Evolutionary conservation across 2,797 vertebrate species (phyloP).

Genomic region (Alauda arvensis): DNA sequence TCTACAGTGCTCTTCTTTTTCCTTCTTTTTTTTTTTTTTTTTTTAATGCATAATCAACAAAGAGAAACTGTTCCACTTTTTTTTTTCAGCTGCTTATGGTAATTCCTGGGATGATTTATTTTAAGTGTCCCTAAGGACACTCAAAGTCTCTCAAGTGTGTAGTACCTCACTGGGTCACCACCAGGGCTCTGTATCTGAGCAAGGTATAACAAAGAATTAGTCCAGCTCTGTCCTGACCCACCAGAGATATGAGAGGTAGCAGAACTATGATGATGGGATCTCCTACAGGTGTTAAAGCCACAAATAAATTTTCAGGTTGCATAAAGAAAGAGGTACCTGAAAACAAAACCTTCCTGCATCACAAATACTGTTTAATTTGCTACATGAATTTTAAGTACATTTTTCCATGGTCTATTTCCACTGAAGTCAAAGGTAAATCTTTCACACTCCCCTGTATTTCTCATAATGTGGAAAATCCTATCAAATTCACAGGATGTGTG

Average conservation of each 20-base stretch:
- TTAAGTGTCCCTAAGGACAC: not conserved
- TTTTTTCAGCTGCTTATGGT: not conserved
- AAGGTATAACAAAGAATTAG: not conserved
- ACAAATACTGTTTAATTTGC: not conserved
- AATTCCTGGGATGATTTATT: not conserved
- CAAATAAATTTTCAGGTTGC: not conserved
- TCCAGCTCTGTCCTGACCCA: not conserved
- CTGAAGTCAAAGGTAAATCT: not conserved
- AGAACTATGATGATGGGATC: not conserved
- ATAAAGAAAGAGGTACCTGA: not conserved
- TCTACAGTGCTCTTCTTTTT: not conserved
- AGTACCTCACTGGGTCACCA: not conserved
- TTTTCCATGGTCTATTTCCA: not conserved
- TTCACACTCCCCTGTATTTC: not conserved
- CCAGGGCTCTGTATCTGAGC: not conserved
- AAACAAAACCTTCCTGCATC: not conserved
- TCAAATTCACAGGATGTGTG: not conserved
- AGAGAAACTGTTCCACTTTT: not conserved
- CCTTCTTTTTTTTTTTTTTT: not conserved
- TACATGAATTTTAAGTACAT: not conserved
- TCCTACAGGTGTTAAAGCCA: not conserved
- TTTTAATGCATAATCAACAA: rapidly evolving
- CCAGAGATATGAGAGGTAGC: not conserved
- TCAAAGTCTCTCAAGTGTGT: not conserved
- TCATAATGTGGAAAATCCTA: not conserved